These are phyloP conservation scores for Acleris laterana DNA, from an alignment of 2,888 invertebrate species.

Conservation along the genomic window DNA sequence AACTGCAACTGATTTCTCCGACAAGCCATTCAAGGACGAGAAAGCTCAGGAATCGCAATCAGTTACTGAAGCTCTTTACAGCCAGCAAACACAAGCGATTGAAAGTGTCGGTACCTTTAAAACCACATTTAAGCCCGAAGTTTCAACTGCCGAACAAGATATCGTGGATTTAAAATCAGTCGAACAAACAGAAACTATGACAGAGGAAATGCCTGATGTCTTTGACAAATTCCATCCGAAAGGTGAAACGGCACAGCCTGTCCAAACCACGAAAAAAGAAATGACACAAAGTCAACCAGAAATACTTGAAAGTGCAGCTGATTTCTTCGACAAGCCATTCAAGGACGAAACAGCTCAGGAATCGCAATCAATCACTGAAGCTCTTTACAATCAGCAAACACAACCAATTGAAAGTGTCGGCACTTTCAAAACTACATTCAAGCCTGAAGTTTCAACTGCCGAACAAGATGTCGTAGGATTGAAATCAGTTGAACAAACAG, in stretches of 20 bases:
- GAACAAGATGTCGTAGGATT: neutral
- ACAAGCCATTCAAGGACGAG: slow-evolving; percentile 46
- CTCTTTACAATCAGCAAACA: slow-evolving; percentile 9
- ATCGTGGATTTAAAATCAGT: slow-evolving; percentile 45
- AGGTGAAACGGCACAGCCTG: neutral
- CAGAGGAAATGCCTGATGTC: slow-evolving; percentile 43
- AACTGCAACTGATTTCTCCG: neutral
- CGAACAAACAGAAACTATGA: slow-evolving; percentile 47
- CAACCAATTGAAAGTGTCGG: neutral
- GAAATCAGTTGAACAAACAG: neutral
- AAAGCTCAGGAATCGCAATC: slow-evolving; percentile 47
- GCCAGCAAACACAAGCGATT: slow-evolving; percentile 50
- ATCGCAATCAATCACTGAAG: neutral
- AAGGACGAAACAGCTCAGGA: slow-evolving; percentile 34
- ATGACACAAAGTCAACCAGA: slow-evolving; percentile 46
- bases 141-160: slow-evolving; percentile 42
- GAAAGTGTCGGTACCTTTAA: slow-evolving; percentile 43
- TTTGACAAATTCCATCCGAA: neutral
- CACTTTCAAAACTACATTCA: neutral
- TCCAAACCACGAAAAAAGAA: neutral
- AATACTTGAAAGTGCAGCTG: slow-evolving; percentile 53
- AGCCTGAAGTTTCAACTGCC: neutral
- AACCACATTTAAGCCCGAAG: slow-evolving; percentile 36
- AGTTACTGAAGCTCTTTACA: slow-evolving; percentile 50
- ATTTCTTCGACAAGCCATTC: slow-evolving; percentile 43